Conservation (phyloP, 2,797 vertebrate species). For the Falco novaeseelandiae region DNA sequence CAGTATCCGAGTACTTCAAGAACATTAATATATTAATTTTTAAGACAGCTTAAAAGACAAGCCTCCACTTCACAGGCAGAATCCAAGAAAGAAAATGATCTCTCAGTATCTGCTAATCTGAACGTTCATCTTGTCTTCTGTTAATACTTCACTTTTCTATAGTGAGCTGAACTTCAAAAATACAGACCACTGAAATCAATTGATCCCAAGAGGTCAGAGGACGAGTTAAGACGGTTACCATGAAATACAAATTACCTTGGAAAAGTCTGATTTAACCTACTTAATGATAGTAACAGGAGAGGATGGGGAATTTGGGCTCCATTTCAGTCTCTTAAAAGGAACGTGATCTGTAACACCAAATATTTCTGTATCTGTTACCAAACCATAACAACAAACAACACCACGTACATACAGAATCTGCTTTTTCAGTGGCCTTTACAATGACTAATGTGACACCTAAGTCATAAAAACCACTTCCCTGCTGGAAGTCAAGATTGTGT, state of each 20-base stretch:
- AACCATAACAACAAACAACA: not conserved
- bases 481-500: not conserved
- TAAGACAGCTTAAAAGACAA: not conserved
- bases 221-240: not conserved
- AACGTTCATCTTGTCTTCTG: not conserved
- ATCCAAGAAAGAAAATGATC: not conserved
- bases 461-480: not conserved
- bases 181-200: not conserved
- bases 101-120: not conserved
- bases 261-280: not conserved
- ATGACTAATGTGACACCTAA: rapidly evolving
- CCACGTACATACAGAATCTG: not conserved
- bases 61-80: not conserved
- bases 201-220: not conserved
- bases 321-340: not conserved
- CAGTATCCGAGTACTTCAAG: not conserved
- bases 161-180: not conserved
- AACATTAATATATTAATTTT: constrained; percentile 18
- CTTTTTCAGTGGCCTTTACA: not conserved
- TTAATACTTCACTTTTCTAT: not conserved
- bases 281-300: not conserved
- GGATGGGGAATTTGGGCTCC: not conserved
- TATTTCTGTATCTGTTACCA: not conserved
- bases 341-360: not conserved
- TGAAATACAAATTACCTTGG: not conserved